phyloP scores from a whole-genome alignment of 35 echinoderm and acorn worm genomes.

The Heliocidaris tuberculata region DNA sequence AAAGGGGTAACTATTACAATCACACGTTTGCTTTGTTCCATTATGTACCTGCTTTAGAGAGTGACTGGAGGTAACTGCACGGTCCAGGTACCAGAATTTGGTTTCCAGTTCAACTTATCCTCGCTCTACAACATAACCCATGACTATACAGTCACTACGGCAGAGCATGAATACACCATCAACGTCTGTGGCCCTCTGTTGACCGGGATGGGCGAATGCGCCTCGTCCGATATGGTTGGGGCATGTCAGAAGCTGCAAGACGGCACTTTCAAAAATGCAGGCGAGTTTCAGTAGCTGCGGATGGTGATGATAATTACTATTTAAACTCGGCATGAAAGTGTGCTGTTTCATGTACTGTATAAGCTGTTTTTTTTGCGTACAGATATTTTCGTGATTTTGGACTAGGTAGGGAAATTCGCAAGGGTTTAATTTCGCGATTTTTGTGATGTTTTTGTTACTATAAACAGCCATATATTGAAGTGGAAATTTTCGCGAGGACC shows the following conservation, averaged over 20 bases:
- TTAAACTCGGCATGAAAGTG: no score
- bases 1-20: no score
- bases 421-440: no score
- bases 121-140: conserved; percentile 53
- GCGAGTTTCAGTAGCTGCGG: background rate
- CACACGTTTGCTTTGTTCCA: background rate
- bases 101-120: conserved; percentile 70
- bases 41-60: conserved; percentile 43
- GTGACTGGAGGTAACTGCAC: conserved; percentile 63
- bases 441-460: no score
- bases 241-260: conserved; percentile 62
- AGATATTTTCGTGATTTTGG: no score
- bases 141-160: conserved; percentile 54
- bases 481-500: no score
- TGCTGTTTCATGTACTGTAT: no score
- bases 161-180: conserved; percentile 62
- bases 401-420: no score
- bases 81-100: conserved; percentile 69
- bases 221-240: conserved; percentile 4
- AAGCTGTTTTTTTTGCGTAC: no score
- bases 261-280: conserved; percentile 31
- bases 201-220: conserved; percentile 4
- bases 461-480: no score
- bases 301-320: background rate
- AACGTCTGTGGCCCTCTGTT: conserved; percentile 81